Evolutionary conservation across 2,113 vertebrate species (phyloP).

Genomic region (Marcusenius ussheri): DNA sequence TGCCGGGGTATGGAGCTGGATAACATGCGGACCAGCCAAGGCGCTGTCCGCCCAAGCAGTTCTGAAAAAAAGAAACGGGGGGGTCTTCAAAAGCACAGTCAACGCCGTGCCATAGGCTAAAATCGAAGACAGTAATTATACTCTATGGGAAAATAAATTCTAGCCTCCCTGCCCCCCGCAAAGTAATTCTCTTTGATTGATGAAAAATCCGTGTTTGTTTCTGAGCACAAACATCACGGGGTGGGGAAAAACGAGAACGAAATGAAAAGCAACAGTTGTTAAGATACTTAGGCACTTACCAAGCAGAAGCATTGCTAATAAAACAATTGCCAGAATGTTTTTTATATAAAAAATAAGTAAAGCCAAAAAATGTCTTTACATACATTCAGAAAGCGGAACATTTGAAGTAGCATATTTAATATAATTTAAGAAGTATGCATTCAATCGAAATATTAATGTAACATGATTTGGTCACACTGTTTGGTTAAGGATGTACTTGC

Average conservation of each 20-base stretch:
- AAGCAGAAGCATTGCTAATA: neutral
- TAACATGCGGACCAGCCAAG: neutral
- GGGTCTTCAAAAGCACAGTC: neutral
- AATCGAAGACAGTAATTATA: neutral
- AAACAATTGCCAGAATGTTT: neutral
- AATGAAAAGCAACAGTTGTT: neutral
- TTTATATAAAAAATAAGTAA: neutral
- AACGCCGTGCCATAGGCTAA: neutral
- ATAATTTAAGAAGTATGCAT: neutral
- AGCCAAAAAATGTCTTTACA: neutral
- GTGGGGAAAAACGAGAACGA: neutral
- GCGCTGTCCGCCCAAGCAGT: neutral
- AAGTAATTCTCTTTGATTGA: neutral
- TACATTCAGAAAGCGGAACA: neutral
- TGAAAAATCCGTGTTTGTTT: neutral
- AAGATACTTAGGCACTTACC: neutral
- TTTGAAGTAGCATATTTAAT: neutral
- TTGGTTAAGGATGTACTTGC: neutral
- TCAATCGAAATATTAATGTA: neutral
- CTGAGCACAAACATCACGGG: neutral
- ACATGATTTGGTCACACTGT: neutral
- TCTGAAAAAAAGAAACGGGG: neutral
- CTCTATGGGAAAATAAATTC: neutral
- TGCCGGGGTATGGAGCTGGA: neutral
- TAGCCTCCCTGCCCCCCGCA: neutral